Evolutionary conservation across 2,888 invertebrate species (phyloP).

Genomic region (Brenthis daphne): DNA sequence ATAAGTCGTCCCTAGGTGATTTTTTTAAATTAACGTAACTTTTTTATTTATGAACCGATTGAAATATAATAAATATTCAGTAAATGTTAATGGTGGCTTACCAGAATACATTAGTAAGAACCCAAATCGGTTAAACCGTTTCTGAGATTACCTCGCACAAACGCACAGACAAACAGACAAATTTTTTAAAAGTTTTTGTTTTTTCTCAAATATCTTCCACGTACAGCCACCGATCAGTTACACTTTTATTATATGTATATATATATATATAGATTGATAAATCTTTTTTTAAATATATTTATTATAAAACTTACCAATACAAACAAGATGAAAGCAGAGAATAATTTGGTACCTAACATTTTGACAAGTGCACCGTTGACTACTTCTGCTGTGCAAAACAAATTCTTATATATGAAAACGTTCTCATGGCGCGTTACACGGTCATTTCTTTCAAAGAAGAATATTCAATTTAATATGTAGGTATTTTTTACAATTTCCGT

Average conservation of each 20-base stretch:
- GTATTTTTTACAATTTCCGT: constrained; percentile 22
- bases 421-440: constrained; percentile 40
- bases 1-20: too few relatives aligned
- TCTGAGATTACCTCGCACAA: too few relatives aligned
- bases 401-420: constrained; percentile 38
- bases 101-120: too few relatives aligned
- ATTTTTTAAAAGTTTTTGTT: too few relatives aligned
- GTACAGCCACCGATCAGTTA: too few relatives aligned
- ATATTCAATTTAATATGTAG: constrained; percentile 22
- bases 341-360: constrained; percentile 36
- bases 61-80: too few relatives aligned
- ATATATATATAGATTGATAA: not conserved
- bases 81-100: too few relatives aligned
- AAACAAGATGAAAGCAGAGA: constrained; percentile 13
- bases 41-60: too few relatives aligned
- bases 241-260: not conserved
- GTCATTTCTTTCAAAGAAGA: constrained; percentile 23
- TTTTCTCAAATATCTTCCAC: too few relatives aligned
- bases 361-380: constrained; percentile 17
- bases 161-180: too few relatives aligned
- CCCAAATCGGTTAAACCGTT: too few relatives aligned
- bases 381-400: constrained; percentile 14
- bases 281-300: not conserved
- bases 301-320: constrained; percentile 33
- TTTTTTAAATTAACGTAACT: too few relatives aligned